These are phyloP conservation scores for human DNA, from an alignment of 2,113 vertebrate species.

Conservation along the genomic window DNA sequence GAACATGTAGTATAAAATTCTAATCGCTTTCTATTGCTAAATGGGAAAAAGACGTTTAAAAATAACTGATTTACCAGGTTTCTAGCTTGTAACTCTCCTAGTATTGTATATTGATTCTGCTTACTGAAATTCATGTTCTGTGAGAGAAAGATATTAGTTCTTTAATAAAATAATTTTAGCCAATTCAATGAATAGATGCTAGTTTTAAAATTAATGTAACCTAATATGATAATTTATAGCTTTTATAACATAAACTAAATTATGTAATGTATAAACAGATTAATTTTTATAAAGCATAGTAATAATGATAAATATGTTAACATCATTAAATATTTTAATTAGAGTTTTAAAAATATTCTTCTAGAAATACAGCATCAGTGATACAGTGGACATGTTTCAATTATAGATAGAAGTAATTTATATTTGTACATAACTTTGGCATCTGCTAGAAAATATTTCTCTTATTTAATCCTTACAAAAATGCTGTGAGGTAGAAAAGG, in stretches of 20 bases:
- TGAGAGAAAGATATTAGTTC: neutral
- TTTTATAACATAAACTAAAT: neutral
- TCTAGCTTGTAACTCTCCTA: neutral
- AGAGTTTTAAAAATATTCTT: neutral
- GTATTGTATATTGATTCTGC: neutral
- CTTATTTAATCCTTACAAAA: neutral
- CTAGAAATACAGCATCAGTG: neutral
- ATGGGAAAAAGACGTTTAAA: neutral
- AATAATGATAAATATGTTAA: neutral
- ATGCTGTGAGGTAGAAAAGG: neutral
- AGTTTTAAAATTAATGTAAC: slow-evolving; percentile 15
- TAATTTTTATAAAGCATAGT: neutral
- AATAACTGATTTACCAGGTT: neutral
- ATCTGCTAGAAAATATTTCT: neutral
- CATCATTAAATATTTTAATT: neutral
- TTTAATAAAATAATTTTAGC: neutral
- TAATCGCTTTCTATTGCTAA: slow-evolving; percentile 1
- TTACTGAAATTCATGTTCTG: neutral
- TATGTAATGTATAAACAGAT: neutral
- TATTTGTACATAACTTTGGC: neutral
- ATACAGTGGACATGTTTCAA: slow-evolving; percentile 1
- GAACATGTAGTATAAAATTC: neutral
- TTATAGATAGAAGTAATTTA: neutral
- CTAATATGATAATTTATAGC: neutral
- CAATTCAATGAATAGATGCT: neutral